These are phyloP conservation scores for Betta splendens DNA, from an alignment of 2,797 vertebrate genomes.

Conservation along the genomic window DNA sequence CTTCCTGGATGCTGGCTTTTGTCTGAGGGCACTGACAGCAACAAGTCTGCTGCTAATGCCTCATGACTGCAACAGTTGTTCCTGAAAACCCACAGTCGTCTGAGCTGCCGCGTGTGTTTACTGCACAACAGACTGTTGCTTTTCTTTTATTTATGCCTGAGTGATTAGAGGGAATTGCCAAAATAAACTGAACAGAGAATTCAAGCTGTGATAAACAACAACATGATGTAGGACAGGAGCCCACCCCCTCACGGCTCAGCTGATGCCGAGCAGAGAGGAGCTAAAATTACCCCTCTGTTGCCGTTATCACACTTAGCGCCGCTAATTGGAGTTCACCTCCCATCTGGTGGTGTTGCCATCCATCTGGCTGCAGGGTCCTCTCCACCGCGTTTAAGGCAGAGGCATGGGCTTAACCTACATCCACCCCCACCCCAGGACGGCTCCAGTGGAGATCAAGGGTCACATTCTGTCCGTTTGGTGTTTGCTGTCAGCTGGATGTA, in stretches of 20 bases:
- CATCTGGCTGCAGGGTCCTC: too few relatives aligned
- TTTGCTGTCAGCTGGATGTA: too few relatives aligned
- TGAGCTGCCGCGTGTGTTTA: conserved; percentile 33
- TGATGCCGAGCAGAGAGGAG: conserved; percentile 6
- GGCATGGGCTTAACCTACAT: too few relatives aligned
- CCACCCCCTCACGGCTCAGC: background rate
- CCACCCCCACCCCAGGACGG: too few relatives aligned
- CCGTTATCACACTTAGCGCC: conserved; percentile 19
- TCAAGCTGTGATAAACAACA: conserved; percentile 41
- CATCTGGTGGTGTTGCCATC: background rate
- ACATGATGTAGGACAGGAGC: conserved; percentile 13
- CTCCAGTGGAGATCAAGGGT: too few relatives aligned
- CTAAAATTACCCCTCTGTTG: conserved; percentile 22
- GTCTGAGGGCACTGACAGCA: background rate
- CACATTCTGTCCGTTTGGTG: too few relatives aligned
- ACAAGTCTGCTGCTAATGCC: background rate
- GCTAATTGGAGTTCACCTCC: conserved; percentile 12
- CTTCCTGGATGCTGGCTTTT: background rate
- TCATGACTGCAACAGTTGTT: conserved; percentile 29
- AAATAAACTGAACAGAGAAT: conserved; percentile 27
- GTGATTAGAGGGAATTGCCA: conserved; percentile 20
- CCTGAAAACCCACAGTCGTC: conserved; percentile 10
- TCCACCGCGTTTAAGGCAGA: too few relatives aligned
- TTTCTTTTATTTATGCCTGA: conserved; percentile 6
- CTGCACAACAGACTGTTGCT: conserved; percentile 5